Evolutionary conservation across 2,797 vertebrate species (phyloP).

Genomic region (Lutjanus argentimaculatus): DNA sequence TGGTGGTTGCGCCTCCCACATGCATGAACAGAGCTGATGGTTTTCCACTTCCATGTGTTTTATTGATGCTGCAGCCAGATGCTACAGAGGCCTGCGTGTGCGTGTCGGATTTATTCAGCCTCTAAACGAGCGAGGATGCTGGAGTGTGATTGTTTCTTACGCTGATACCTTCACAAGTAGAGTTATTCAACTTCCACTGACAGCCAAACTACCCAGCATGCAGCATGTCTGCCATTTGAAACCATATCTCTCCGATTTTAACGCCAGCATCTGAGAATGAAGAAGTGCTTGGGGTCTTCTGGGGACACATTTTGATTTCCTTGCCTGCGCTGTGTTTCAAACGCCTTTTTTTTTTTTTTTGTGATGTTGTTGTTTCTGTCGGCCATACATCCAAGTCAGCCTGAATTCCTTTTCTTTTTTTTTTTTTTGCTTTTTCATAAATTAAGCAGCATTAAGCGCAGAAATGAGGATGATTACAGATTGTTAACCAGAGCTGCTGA

Average conservation of each 20-base stretch:
- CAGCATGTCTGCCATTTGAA: conserved; percentile 43
- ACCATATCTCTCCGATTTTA: conserved; percentile 3
- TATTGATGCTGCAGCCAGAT: conserved; percentile 70
- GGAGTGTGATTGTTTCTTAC: conserved; percentile 31
- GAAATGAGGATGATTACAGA: conserved; percentile 64
- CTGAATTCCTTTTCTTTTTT: conserved; percentile 19
- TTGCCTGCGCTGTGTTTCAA: background rate
- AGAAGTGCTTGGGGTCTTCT: conserved; percentile 44
- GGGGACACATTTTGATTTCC: conserved; percentile 51
- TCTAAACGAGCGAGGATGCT: conserved; percentile 32
- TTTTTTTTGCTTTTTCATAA: conserved; percentile 37
- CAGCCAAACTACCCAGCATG: conserved; percentile 59
- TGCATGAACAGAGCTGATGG: conserved; percentile 66
- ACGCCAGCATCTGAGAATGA: background rate
- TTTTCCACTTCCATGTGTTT: conserved; percentile 68
- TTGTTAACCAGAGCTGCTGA: conserved; percentile 70
- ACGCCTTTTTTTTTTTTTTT: background rate
- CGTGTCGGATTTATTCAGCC: conserved; percentile 44
- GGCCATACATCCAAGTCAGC: conserved; percentile 15
- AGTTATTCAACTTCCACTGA: conserved; percentile 44
- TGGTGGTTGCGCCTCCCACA: conserved; percentile 53
- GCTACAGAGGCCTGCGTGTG: conserved; percentile 59
- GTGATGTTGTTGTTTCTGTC: conserved; percentile 33
- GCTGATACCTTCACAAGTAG: conserved; percentile 41
- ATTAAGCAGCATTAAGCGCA: conserved; percentile 49